Conservation (phyloP, 2,888 invertebrate genomes). For the Pachymerium ferrugineum region DNA sequence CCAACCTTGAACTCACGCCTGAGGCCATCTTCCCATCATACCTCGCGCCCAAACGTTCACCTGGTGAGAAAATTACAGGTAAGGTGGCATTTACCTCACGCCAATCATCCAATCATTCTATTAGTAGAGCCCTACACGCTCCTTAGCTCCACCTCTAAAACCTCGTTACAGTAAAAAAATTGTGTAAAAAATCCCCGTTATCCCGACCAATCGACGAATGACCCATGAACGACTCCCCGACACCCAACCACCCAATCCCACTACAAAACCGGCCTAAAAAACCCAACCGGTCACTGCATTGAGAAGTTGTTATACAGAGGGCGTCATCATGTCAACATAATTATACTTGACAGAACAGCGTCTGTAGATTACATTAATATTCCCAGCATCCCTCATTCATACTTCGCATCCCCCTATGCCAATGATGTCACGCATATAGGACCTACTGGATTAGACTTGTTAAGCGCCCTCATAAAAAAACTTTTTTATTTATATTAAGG, state of each 20-base stretch:
- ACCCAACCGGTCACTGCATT: neutral
- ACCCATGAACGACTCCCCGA: too few relatives aligned
- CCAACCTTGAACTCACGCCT: neutral
- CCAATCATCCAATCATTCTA: slow-evolving; percentile 18
- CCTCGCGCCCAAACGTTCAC: slow-evolving; percentile 14
- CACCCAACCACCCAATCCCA: too few relatives aligned
- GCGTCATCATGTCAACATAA: neutral
- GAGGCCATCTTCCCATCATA: neutral
- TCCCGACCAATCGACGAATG: too few relatives aligned
- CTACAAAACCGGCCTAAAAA: too few relatives aligned
- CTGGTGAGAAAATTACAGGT: slow-evolving; percentile 21
- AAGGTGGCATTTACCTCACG: slow-evolving; percentile 11
- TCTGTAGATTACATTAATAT: slow-evolving; percentile 6
- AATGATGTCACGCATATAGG: neutral
- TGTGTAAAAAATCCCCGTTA: neutral
- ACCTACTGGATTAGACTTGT: slow-evolving; percentile 9
- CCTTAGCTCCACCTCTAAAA: neutral
- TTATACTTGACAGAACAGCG: neutral
- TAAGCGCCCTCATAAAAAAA: neutral
- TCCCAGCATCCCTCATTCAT: slow-evolving; percentile 9
- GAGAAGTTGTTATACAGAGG: neutral
- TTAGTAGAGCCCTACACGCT: slow-evolving; percentile 5
- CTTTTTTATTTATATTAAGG: neutral
- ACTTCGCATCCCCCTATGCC: neutral
- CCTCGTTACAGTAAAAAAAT: neutral